Percentiles rank a stretch among this genome's conserved stretches.
Evolutionary conservation across 1,140 invertebrate genomes (phyloP).

Genomic region (Drosophila subobscura): DNA sequence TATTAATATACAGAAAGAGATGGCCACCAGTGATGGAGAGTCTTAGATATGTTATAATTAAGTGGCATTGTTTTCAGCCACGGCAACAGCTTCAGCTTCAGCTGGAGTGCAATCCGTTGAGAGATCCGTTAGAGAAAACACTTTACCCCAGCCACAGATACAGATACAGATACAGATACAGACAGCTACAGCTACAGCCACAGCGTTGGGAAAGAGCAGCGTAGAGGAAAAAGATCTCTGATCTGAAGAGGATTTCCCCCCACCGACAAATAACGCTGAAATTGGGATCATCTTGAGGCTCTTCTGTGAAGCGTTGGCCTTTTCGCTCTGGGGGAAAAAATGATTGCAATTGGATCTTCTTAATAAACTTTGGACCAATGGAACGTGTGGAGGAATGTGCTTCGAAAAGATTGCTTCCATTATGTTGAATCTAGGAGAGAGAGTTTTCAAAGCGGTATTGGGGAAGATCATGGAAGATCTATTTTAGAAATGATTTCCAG

Average conservation of each 20-base stretch:
- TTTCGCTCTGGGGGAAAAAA: slow-evolving; percentile 5
- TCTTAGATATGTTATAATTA: slow-evolving; percentile 41
- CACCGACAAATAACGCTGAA: slow-evolving; percentile 15
- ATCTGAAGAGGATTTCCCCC: slow-evolving; percentile 19
- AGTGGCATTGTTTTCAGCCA: slow-evolving; percentile 43
- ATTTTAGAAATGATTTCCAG: too few species aligned
- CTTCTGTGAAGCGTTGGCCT: slow-evolving; percentile 25
- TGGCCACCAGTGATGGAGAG: slow-evolving; percentile 10
- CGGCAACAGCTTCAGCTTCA: slow-evolving; percentile 1
- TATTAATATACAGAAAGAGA: slow-evolving; percentile 28
- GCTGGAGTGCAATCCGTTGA: slow-evolving; percentile 22
- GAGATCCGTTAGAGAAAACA: slow-evolving; percentile 43
- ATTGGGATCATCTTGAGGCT: slow-evolving; percentile 41
- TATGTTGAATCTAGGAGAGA: too few species aligned
- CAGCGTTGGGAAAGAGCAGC: too few species aligned
- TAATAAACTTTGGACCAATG: slow-evolving; percentile 14
- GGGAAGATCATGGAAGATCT: too few species aligned
- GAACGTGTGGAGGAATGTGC: too few species aligned
- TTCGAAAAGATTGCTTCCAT: too few species aligned
- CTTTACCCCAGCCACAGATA: not conserved
- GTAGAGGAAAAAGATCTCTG: slow-evolving; percentile 10
- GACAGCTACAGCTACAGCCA: not conserved
- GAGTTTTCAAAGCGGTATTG: too few species aligned
- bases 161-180: too few species aligned
- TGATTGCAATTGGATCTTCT: slow-evolving; percentile 12